A percentile compares a stretch with the other conserved stretches of the same genome.
Evolutionary conservation across 1,140 invertebrate species (phyloP).

Genomic region (Drosophila melanogaster): Release_6_plus_ISO1_MT NT_033779.5:11352001-11352500

Average conservation of each 20-base stretch:
- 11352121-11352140: conserved; percentile 53
- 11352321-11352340: too few species aligned
- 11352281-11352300: conserved; percentile 55
- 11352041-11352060: conserved; percentile 16
- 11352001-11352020: neutral
- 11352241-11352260: conserved; percentile 24
- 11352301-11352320: conserved; percentile 4
- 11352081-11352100: conserved; percentile 60
- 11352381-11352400: conserved; percentile 48
- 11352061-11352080: conserved; percentile 61
- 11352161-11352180: conserved; percentile 59
- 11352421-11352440: conserved; percentile 9
- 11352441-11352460: conserved; percentile 30
- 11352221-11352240: conserved; percentile 71
- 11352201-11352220: conserved; percentile 81
- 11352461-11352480: conserved; percentile 22
- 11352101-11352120: conserved; percentile 45
- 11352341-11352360: conserved; percentile 14
- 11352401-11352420: neutral
- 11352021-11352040: too few species aligned
- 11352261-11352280: conserved; percentile 76
- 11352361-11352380: conserved; percentile 51
- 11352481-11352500: conserved; percentile 16
- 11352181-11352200: conserved; percentile 82
- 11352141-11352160: conserved; percentile 68